These are phyloP conservation scores for Larimichthys crocea DNA, from an alignment of 2,113 vertebrate species.

Conservation along the genomic window DNA sequence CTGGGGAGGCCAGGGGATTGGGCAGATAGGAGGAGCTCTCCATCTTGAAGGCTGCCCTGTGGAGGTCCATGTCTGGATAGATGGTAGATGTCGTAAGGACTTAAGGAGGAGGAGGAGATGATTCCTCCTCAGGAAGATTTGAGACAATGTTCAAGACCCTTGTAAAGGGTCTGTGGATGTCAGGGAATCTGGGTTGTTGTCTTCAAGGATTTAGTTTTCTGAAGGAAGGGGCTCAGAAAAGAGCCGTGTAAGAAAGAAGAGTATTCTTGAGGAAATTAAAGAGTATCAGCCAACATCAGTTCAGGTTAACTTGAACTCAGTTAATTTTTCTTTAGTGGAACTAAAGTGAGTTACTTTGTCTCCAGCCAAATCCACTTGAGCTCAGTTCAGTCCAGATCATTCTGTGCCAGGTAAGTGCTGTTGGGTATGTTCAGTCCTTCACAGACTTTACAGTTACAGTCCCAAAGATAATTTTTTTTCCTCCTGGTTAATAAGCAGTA, in stretches of 20 bases:
- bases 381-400: slow-evolving; percentile 52
- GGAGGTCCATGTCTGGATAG: slow-evolving; percentile 92
- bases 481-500: slow-evolving; percentile 15
- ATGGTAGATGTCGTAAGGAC: slow-evolving; percentile 31
- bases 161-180: slow-evolving; percentile 49
- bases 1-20: slow-evolving; percentile 97
- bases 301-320: slow-evolving; percentile 35
- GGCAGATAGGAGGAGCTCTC: slow-evolving; percentile 99
- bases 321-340: slow-evolving; percentile 47
- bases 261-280: slow-evolving; percentile 15
- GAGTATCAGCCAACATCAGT: slow-evolving; percentile 16
- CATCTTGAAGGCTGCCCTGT: slow-evolving; percentile 99
- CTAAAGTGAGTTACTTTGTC: slow-evolving; percentile 18
- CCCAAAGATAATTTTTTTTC: slow-evolving; percentile 7
- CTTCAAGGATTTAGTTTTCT: slow-evolving; percentile 27
- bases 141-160: slow-evolving; percentile 62
- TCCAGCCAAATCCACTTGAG: slow-evolving; percentile 35
- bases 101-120: slow-evolving; percentile 77
- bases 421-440: slow-evolving; percentile 27
- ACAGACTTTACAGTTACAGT: slow-evolving; percentile 29
- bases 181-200: slow-evolving; percentile 24
- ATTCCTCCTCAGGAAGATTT: slow-evolving; percentile 63
- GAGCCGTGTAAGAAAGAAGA: slow-evolving; percentile 16
- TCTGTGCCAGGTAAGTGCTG: slow-evolving; percentile 35
- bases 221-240: slow-evolving; percentile 32